Percentiles rank a stretch among this genome's conserved stretches.
Evolutionary conservation across 2,113 vertebrate species (phyloP).

Genomic region (Ploceus nigricollis): DNA sequence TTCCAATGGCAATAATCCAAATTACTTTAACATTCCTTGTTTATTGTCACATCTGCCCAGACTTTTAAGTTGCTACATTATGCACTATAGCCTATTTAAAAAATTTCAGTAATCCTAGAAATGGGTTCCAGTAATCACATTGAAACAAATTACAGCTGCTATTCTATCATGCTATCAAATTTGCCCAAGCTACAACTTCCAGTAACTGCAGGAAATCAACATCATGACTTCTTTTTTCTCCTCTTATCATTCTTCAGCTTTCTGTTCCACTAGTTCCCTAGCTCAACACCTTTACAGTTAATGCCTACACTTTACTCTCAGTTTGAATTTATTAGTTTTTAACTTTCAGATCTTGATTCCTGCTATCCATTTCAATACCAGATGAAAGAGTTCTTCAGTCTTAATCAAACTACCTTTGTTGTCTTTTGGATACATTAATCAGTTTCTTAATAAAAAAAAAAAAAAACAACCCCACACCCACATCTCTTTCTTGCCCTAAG

Average conservation of each 20-base stretch:
- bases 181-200: background rate
- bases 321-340: background rate
- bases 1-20: background rate
- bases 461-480: background rate
- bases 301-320: background rate
- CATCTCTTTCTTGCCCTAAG: background rate
- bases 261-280: background rate
- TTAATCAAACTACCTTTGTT: background rate
- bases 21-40: background rate
- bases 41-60: background rate
- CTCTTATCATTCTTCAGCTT: background rate
- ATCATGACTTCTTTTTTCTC: background rate
- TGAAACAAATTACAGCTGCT: background rate
- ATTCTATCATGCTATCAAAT: background rate
- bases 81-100: background rate
- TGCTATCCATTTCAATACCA: background rate
- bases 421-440: background rate
- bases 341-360: background rate
- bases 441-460: background rate
- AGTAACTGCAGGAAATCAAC: background rate
- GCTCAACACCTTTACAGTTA: background rate
- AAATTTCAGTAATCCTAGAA: background rate
- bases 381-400: background rate
- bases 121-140: background rate
- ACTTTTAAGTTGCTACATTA: background rate